Percentiles rank a stretch among this genome's conserved stretches.
These are phyloP conservation scores for Tyto alba DNA, from an alignment of 2,113 vertebrate species.

Conservation along the genomic window DNA sequence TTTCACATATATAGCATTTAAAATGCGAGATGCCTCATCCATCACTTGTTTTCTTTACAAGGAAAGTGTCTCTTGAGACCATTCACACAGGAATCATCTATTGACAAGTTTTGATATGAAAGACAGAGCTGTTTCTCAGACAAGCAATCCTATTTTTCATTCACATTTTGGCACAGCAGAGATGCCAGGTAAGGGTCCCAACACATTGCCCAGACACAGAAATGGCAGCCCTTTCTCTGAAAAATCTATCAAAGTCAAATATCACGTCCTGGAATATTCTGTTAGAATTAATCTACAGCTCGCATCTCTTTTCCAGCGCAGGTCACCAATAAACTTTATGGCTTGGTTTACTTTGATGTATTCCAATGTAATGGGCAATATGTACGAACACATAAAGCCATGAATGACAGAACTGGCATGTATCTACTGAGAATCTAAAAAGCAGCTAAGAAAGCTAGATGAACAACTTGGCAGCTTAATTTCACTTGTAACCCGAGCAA, in stretches of 20 bases:
- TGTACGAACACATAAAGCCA: background rate
- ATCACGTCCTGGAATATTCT: background rate
- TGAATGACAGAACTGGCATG: background rate
- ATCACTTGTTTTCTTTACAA: background rate
- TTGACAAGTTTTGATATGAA: background rate
- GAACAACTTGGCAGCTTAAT: background rate
- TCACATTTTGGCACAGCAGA: background rate
- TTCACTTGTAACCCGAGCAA: background rate
- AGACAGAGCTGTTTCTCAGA: slow-evolving; percentile 23
- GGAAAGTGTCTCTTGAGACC: background rate
- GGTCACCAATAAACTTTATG: background rate
- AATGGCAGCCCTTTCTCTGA: background rate
- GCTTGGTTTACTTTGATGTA: background rate
- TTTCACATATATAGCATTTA: background rate
- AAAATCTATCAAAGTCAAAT: background rate
- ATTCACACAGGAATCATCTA: background rate
- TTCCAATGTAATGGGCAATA: background rate
- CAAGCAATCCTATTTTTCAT: background rate
- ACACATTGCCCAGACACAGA: background rate
- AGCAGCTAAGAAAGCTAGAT: background rate
- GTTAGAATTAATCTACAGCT: background rate
- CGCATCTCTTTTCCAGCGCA: background rate
- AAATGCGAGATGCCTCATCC: background rate
- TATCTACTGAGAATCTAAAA: background rate
- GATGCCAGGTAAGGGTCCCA: background rate